Evolutionary conservation across 2,113 vertebrate species (phyloP).

Genomic region (Elgaria multicarinata): DNA sequence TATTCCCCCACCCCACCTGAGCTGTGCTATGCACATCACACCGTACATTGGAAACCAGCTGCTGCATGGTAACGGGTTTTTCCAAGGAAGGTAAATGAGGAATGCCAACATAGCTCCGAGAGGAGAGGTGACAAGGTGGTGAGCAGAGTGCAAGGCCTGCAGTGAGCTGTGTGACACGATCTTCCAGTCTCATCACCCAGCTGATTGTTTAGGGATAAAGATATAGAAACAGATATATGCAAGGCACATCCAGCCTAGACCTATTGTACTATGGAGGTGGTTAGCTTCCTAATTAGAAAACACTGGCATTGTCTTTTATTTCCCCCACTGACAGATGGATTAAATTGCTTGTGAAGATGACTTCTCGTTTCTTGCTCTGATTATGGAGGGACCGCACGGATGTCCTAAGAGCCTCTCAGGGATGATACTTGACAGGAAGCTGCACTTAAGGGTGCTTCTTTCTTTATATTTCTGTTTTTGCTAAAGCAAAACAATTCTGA

Average conservation of each 20-base stretch:
- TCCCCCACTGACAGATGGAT: neutral
- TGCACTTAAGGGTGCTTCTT: too few relatives aligned
- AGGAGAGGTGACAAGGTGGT: neutral
- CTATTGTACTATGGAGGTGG: neutral
- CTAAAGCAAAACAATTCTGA: neutral
- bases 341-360: neutral
- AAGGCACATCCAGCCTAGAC: neutral
- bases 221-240: too few relatives aligned
- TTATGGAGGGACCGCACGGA: neutral
- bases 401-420: neutral
- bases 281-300: slow-evolving; percentile 23
- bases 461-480: neutral
- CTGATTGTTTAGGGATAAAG: neutral
- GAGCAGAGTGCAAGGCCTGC: neutral
- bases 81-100: slow-evolving; percentile 22
- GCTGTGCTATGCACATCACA: neutral
- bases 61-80: slow-evolving; percentile 29
- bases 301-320: neutral
- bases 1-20: neutral
- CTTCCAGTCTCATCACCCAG: neutral
- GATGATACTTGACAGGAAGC: neutral
- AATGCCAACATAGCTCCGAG: slow-evolving; percentile 10
- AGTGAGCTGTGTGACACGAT: neutral
- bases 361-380: slow-evolving; percentile 5
- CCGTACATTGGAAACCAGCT: slow-evolving; percentile 14